These are phyloP conservation scores for Steinernema carpocapsae DNA, from an alignment of 2,888 invertebrate genomes.

Conservation along the genomic window DNA sequence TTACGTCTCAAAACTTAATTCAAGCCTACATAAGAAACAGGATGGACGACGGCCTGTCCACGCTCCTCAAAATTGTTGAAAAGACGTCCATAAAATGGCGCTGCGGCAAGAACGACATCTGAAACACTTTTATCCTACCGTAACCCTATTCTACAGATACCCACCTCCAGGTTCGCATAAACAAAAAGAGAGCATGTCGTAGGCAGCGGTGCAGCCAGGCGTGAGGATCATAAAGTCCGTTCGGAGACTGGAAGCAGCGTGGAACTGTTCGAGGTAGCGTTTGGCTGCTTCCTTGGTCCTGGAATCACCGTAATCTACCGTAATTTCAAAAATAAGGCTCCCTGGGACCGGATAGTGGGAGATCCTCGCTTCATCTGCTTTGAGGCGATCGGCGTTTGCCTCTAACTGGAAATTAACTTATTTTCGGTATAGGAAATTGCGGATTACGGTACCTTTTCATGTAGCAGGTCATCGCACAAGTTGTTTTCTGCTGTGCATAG, in stretches of 20 bases:
- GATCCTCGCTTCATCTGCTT: constrained; percentile 22
- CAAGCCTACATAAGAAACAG: constrained; percentile 45
- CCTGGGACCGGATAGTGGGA: constrained; percentile 53
- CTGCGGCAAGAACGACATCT: constrained; percentile 64
- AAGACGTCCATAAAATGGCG: constrained; percentile 63
- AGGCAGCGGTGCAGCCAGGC: constrained; percentile 54
- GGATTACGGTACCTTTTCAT: constrained; percentile 40
- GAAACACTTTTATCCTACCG: constrained; percentile 25
- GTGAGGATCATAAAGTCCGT: constrained; percentile 48
- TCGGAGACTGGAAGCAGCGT: constrained; percentile 42
- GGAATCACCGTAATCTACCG: constrained; percentile 36
- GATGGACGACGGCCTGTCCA: constrained; percentile 49
- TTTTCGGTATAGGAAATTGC: neutral
- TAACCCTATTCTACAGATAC: neutral
- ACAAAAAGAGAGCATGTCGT: constrained; percentile 56
- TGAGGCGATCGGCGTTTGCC: constrained; percentile 34
- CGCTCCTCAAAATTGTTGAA: constrained; percentile 60
- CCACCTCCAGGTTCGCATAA: constrained; percentile 53
- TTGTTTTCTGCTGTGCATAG: constrained; percentile 60
- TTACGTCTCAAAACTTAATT: neutral
- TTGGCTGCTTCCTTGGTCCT: constrained; percentile 44
- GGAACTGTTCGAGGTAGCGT: constrained; percentile 50
- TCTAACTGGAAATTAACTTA: neutral
- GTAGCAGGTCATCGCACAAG: constrained; percentile 55
- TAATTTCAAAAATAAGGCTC: neutral